Base-by-base conservation (phyloP, 1,140 invertebrate genomes). In the Araneus ventricosus region DNA sequence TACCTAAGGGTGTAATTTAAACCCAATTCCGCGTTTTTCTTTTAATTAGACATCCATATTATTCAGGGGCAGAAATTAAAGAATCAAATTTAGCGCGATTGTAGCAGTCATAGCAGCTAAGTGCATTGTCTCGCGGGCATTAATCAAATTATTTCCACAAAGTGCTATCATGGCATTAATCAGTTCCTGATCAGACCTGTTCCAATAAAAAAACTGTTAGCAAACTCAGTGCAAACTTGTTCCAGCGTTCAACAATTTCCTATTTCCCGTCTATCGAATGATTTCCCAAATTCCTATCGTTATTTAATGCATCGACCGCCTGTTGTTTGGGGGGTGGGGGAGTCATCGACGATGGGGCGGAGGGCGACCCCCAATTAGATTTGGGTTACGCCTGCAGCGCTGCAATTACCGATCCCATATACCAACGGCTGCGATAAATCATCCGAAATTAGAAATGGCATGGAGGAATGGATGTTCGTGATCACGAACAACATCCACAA, bases 401-500 rank as follows among this genome's bases (percentile, higher is more conserved):
- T 45, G 82, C 82, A 84, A 84, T 84, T 84, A 84, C 82, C 82
- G 27, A 24, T 57, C 82, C 45, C 41, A 84, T 84, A 45, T 84
- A 57, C 45, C 39, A 84, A 20, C 82, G 39, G n/a, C 82, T 84
- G 82, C 82, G 82, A 84, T 84, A 84, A 84, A 84, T 84, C 82
- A 84, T 84, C 45, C 82, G 41, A 84, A 84, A 84, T 84, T 84
- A 84, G 82, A 84, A 84, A 57, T 84, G 82, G 45, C 82, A 84
- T 84, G 24, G 45, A 27, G 82, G 82, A 84, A 52, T 84, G 82
- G 82, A 57, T 45, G 82, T 84, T 75, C 70, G 14, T 37, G 70
- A 27, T 75, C 14, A 20, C 70, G 70, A 75, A 75, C 70, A 75
- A 75, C 70, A 75, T 75, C 70, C 70, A 75, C 70, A 75, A 75